phyloP scores from a whole-genome alignment of 2,797 vertebrate genomes.

The Rachycentron canadum region DNA sequence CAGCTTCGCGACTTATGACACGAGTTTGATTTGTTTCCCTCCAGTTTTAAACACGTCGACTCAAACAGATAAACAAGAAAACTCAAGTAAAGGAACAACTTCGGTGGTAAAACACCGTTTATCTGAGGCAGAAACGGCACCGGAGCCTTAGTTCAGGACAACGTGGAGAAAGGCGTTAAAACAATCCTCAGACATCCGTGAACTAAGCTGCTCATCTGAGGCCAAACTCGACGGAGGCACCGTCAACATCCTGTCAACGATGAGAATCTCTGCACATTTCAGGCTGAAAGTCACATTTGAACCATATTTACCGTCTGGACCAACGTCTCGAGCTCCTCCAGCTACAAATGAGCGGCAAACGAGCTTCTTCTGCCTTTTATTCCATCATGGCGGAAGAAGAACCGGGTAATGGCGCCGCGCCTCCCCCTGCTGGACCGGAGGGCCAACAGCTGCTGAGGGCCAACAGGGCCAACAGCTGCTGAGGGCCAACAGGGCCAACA shows the following conservation, averaged over 20 bases:
- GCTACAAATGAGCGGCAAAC: fast-evolving
- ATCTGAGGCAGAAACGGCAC: too few species aligned
- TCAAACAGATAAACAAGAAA: too few species aligned
- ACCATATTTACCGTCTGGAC: background rate
- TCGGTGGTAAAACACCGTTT: background rate
- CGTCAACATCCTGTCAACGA: fast-evolving
- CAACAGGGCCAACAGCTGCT: too few species aligned
- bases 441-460: too few species aligned
- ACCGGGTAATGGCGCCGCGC: fast-evolving
- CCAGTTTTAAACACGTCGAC: too few species aligned
- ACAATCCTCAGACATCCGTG: conserved; percentile 33
- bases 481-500: too few species aligned
- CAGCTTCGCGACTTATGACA: too few species aligned
- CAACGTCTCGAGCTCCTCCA: fast-evolving
- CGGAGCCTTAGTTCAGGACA: too few species aligned
- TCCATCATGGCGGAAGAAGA: fast-evolving
- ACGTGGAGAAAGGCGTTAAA: fast-evolving
- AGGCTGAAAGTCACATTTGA: fast-evolving
- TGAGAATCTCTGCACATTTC: fast-evolving
- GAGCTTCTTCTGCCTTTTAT: fast-evolving
- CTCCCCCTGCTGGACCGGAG: conserved; percentile 37
- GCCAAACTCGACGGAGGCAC: fast-evolving
- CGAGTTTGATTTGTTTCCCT: too few species aligned
- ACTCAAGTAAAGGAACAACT: too few species aligned
- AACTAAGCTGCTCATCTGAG: fast-evolving